Base-by-base conservation (phyloP, 2,797 vertebrate species). In the Acanthis flammea region DNA sequence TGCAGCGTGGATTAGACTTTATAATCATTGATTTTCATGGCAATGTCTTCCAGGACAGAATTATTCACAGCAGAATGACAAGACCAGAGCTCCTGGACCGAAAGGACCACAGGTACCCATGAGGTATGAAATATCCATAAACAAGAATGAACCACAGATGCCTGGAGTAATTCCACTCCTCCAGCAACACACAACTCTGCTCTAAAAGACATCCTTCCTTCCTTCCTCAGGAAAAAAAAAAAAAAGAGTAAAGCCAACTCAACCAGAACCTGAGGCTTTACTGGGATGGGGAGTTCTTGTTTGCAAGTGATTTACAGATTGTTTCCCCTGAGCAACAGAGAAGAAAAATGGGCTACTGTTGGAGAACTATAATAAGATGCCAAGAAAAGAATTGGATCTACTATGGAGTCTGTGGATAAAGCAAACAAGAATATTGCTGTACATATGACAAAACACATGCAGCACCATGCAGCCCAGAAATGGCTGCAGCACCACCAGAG, bases 241-340 rank as follows among this genome's bases (percentile, higher is more conserved):
- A 41, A 30, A 51, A 1, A 1, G 1, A 88, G 16, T 35, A 60
- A 85, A 73, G 28, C 23, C 53, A 94, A 78, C 12, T 81, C 44
- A 68, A 9, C 16, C 3, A 4, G 78, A 78, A 85, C 28, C 19
- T 8, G 9, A 65, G 37, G 53, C 67, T 61, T 85, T 63, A 39
- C 2, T 71, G 65, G 50, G 44, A 70, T 33, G 61, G 57, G 30
- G 45, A 94, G 25, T 11, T 83, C 50, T 63, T 89, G 60, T 60
- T 79, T 71, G n/a, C 42, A 65, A 28, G 50, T 88, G 85, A 96
- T 94, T 91, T 94, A 94, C 86, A 88, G 79, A 45, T 94, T 78
- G 35, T 57, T 95, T 92, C 68, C 28, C 27, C 19, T 30, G 30
- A 89, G 83, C 22, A 68, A 66, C 0, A 67, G 37, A 76, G 48